Percentiles rank a stretch among this genome's conserved stretches.
phyloP scores from a whole-genome alignment of 2,888 invertebrate species.

The Antheraea assamensis region DNA sequence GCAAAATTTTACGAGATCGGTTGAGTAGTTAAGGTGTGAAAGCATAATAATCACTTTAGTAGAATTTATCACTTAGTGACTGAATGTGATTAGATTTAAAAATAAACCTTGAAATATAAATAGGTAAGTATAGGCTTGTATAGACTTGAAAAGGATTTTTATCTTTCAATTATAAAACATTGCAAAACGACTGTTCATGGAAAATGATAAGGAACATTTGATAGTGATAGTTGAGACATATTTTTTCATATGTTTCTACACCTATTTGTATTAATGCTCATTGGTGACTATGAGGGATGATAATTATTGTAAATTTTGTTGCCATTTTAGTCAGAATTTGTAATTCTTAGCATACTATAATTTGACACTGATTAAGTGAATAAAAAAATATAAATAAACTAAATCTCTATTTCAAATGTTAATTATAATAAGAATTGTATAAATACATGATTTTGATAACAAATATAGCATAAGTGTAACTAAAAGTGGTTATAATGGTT shows the following conservation, averaged over 20 bases:
- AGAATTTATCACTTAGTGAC: not conserved
- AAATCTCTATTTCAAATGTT: no score
- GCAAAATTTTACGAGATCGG: no score
- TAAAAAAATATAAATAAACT: not conserved
- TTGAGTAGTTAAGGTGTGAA: no score
- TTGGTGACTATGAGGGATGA: not conserved
- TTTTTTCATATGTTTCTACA: not conserved
- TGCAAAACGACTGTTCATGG: not conserved
- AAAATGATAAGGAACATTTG: not conserved
- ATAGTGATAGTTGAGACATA: not conserved
- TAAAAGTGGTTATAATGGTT: not conserved
- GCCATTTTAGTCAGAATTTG: not conserved
- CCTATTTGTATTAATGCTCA: not conserved
- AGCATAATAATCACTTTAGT: slow-evolving; percentile 1
- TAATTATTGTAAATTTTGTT: not conserved
- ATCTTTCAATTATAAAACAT: slow-evolving; percentile 3
- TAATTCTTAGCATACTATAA: not conserved
- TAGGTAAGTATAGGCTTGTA: not conserved
- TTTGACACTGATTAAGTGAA: no score
- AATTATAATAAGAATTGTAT: no score
- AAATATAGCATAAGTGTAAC: not conserved
- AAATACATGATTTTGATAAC: no score
- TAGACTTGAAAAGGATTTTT: not conserved
- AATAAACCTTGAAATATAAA: not conserved
- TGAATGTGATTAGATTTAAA: not conserved